Evolutionary conservation across 2,888 invertebrate species (phyloP).

Genomic region (Netelia melanura): DNA sequence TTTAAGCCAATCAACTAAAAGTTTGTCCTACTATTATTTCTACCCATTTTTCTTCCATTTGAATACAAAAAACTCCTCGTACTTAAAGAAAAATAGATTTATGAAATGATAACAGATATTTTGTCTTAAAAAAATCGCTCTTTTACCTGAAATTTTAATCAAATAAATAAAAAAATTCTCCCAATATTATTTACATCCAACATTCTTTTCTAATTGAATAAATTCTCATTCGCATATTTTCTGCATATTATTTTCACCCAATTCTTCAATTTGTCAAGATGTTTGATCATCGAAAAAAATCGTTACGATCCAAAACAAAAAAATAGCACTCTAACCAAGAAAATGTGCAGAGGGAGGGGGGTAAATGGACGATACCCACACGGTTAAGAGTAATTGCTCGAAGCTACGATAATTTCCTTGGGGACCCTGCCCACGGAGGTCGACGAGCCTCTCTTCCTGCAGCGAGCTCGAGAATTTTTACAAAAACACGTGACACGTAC

Average conservation of each 20-base stretch:
- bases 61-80: too few species aligned
- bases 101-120: too few species aligned
- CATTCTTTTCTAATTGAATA: too few species aligned
- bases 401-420: slow-evolving; percentile 67
- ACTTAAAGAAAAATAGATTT: too few species aligned
- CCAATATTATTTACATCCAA: too few species aligned
- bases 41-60: too few species aligned
- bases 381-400: slow-evolving; percentile 62
- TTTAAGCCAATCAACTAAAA: too few species aligned
- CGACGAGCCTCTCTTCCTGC: slow-evolving; percentile 59
- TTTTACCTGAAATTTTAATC: too few species aligned
- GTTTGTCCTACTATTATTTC: too few species aligned
- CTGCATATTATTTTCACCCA: not conserved
- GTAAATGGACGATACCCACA: slow-evolving; percentile 53
- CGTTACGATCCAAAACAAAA: slow-evolving; percentile 4
- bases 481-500: slow-evolving; percentile 17
- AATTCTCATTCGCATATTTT: not conserved
- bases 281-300: slow-evolving; percentile 32
- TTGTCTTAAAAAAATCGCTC: too few species aligned
- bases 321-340: slow-evolving; percentile 51
- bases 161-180: too few species aligned
- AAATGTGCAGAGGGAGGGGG: slow-evolving; percentile 39
- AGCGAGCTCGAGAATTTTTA: slow-evolving; percentile 37
- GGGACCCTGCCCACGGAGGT: slow-evolving; percentile 65
- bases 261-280: too few species aligned